A percentile compares a stretch with the other conserved stretches of the same genome.
Evolutionary conservation across 2,797 vertebrate species (phyloP).

Genomic region (Linurgus olivaceus): DNA sequence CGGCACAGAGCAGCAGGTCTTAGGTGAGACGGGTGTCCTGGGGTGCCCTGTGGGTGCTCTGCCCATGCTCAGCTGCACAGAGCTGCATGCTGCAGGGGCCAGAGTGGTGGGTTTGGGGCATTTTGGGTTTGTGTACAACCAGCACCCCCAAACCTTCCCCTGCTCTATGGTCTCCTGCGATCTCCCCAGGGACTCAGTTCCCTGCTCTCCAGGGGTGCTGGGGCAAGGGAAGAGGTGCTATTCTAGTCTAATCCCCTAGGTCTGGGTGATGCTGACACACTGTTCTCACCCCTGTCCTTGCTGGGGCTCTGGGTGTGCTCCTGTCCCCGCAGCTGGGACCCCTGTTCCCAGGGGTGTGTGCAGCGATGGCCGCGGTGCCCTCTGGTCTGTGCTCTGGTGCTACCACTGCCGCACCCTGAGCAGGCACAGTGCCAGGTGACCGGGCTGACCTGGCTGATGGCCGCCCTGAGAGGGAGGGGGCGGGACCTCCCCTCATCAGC

Average conservation of each 20-base stretch:
- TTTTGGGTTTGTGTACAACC: not conserved
- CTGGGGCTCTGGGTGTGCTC: not conserved
- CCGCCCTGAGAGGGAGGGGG: not conserved
- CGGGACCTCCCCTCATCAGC: not conserved
- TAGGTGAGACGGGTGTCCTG: not conserved
- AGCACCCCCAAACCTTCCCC: not conserved
- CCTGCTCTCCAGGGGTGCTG: not conserved
- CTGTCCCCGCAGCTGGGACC: not conserved
- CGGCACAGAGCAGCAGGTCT: not conserved
- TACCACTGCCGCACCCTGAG: not conserved
- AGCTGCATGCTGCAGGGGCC: not conserved
- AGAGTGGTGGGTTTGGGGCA: not conserved
- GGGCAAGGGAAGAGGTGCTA: not conserved
- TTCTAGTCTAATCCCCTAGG: not conserved
- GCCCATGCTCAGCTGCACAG: too few relatives aligned
- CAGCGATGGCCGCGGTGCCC: fast-evolving
- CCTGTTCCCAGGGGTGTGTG: not conserved
- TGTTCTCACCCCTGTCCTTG: not conserved
- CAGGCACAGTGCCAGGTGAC: not conserved
- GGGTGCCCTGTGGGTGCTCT: not conserved
- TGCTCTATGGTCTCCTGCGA: fast-evolving
- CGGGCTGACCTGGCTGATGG: not conserved
- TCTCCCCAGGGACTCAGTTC: not conserved
- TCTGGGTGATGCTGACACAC: not conserved
- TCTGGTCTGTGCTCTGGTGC: not conserved